phyloP scores from a whole-genome alignment of 2,797 vertebrate species.

The Megaceryle alcyon region DNA sequence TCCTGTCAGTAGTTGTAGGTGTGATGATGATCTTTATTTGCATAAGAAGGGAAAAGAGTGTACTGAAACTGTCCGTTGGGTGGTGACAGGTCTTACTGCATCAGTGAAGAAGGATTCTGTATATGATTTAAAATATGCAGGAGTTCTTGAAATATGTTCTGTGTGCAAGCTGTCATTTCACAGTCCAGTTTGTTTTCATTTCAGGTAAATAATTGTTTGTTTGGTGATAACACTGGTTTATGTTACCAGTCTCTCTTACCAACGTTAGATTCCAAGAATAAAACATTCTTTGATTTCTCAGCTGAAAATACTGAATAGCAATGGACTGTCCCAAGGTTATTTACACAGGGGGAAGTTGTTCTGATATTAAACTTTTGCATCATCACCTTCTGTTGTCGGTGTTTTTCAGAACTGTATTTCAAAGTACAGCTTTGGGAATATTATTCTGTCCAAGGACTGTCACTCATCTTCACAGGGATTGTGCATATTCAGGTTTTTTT shows the following conservation, averaged over 20 bases:
- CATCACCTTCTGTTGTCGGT: neutral
- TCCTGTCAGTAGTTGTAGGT: neutral
- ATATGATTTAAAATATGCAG: neutral
- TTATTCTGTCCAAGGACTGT: neutral
- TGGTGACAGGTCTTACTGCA: neutral
- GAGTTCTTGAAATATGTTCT: neutral
- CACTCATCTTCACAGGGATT: neutral
- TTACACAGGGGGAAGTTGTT: neutral
- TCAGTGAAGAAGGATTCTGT: neutral
- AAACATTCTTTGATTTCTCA: neutral
- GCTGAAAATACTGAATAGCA: neutral
- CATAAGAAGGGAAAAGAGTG: neutral
- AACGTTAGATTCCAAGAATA: neutral
- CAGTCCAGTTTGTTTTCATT: neutral
- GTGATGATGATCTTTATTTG: neutral
- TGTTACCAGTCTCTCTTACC: neutral
- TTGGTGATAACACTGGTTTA: neutral
- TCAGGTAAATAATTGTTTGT: neutral
- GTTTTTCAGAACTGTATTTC: neutral
- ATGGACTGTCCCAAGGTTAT: neutral
- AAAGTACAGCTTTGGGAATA: neutral
- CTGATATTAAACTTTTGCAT: neutral
- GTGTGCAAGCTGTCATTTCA: neutral
- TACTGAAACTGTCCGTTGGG: neutral
- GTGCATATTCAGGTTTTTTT: neutral